phyloP scores from a whole-genome alignment of 2,888 invertebrate species.

The Liopterus haemorrhoidalis region DNA sequence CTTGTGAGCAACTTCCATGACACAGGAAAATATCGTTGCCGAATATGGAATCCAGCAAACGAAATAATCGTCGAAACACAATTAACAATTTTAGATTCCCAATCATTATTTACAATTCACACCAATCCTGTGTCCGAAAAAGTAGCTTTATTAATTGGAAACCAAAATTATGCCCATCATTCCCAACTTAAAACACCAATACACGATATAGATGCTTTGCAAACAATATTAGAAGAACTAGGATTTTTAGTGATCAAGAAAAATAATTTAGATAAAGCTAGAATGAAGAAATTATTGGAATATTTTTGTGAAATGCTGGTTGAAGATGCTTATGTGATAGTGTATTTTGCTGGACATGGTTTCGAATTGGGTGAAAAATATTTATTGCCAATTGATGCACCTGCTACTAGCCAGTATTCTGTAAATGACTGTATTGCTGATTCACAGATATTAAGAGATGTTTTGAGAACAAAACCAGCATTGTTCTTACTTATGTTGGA shows the following conservation, averaged over 20 bases:
- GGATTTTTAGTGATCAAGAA: conserved; percentile 37
- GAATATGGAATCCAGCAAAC: conserved; percentile 25
- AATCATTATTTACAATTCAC: conserved; percentile 10
- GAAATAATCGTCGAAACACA: conserved; percentile 21
- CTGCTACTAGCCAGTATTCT: conserved; percentile 42
- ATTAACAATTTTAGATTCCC: conserved; percentile 23
- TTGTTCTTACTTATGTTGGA: conserved; percentile 51
- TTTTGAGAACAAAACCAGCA: conserved; percentile 46
- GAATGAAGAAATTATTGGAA: conserved; percentile 34
- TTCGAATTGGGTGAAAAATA: conserved; percentile 51
- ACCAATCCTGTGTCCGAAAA: conserved; percentile 29
- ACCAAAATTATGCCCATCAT: conserved; percentile 32
- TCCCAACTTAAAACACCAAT: conserved; percentile 30
- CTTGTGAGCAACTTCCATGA: conserved; percentile 11
- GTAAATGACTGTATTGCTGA: conserved; percentile 48
- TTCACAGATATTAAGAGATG: conserved; percentile 46
- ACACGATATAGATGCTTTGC: conserved; percentile 34
- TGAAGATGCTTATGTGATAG: conserved; percentile 45
- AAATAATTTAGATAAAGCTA: conserved; percentile 33
- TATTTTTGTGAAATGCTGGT: conserved; percentile 33
- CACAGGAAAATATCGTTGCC: conserved; percentile 31
- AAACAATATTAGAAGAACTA: conserved; percentile 29
- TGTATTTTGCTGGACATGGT: conserved; percentile 55
- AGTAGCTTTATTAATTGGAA: conserved; percentile 37
- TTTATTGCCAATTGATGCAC: conserved; percentile 49